phyloP scores from a whole-genome alignment of 2,797 vertebrate species.

The Loriculus beryllinus region DNA sequence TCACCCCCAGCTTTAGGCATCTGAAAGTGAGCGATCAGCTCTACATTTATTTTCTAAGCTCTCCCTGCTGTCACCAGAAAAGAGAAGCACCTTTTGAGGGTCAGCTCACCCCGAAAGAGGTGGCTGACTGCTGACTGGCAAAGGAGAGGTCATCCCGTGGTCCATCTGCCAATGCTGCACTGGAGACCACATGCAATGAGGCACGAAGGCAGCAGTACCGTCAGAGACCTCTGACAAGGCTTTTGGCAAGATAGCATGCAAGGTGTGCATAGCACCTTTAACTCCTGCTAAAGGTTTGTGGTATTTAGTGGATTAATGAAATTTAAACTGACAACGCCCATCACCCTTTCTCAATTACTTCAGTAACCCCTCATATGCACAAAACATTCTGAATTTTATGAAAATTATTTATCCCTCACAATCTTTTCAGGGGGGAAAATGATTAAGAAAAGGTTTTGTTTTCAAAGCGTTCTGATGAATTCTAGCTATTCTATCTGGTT shows the following conservation, averaged over 20 bases:
- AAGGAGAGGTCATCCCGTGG: neutral
- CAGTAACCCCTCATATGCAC: neutral
- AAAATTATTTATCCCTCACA: neutral
- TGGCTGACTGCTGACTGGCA: rapidly evolving
- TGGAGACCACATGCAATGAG: neutral
- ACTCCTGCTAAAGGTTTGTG: neutral
- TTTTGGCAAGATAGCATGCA: neutral
- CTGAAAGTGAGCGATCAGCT: neutral
- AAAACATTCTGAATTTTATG: neutral
- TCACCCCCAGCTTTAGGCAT: neutral
- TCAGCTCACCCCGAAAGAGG: neutral
- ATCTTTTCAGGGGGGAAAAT: neutral
- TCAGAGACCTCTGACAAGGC: neutral
- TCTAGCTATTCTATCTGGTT: neutral
- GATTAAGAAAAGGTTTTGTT: neutral
- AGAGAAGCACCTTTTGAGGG: neutral
- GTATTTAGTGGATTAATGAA: neutral
- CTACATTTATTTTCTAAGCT: neutral
- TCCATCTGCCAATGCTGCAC: neutral
- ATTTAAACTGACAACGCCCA: neutral
- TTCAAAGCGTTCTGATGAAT: neutral
- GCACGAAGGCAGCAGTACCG: neutral
- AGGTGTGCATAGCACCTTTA: neutral
- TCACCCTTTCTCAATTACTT: neutral
- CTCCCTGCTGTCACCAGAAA: slow-evolving; percentile 3